phyloP scores from a whole-genome alignment of 1,140 invertebrate genomes.

The Chrysomallon squamiferum region DNA sequence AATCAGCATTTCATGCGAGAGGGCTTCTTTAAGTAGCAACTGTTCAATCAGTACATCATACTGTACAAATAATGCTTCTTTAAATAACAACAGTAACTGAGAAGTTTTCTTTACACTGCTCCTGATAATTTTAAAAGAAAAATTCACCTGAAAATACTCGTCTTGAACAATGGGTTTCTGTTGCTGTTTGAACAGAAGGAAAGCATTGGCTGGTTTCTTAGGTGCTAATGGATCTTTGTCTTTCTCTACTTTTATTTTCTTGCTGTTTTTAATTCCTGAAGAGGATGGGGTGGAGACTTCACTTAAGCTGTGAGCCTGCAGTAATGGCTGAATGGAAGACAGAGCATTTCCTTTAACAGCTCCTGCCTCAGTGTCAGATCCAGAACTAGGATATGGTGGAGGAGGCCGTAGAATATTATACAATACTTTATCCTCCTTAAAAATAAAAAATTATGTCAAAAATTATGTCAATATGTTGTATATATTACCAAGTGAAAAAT shows the following conservation, averaged over 20 bases:
- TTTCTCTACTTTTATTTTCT: constrained; percentile 36
- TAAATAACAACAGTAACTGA: too few relatives aligned
- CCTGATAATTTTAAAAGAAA: too few relatives aligned
- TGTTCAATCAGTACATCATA: too few relatives aligned
- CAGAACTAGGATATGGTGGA: constrained; percentile 13
- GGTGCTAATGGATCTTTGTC: constrained; percentile 38
- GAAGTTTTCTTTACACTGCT: too few relatives aligned
- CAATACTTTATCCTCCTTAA: constrained; percentile 46
- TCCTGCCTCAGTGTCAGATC: constrained; percentile 19
- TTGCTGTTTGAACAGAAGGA: constrained; percentile 55
- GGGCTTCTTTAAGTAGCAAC: too few relatives aligned
- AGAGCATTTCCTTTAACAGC: constrained; percentile 23
- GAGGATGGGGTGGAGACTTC: constrained; percentile 9
- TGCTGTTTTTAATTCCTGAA: constrained; percentile 10
- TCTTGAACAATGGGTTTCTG: constrained; percentile 46
- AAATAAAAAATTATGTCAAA: not conserved
- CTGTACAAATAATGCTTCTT: too few relatives aligned
- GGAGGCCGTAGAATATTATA: constrained; percentile 32
- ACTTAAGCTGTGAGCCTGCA: constrained; percentile 31
- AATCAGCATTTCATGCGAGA: too few relatives aligned
- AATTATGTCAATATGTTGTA: not conserved
- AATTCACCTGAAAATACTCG: constrained; percentile 50
- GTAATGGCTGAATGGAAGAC: constrained; percentile 37
- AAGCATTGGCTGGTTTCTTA: constrained; percentile 55
- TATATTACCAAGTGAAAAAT: not conserved